These are phyloP conservation scores for Myodes glareolus DNA, from an alignment of 2,113 vertebrate genomes.

Conservation along the genomic window DNA sequence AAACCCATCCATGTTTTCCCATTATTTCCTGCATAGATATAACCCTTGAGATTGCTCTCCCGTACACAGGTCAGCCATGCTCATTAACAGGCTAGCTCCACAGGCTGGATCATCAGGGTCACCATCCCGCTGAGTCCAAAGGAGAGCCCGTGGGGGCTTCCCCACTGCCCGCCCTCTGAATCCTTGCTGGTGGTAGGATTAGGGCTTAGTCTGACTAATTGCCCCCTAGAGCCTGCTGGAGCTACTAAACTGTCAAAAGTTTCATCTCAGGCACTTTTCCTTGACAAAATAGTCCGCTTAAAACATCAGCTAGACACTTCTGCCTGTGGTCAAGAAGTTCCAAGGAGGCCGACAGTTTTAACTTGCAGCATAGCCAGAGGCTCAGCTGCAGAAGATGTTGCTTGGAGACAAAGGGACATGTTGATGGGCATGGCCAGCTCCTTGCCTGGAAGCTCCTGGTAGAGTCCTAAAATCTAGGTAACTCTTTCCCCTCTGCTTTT, in stretches of 20 bases:
- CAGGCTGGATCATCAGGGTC: not conserved
- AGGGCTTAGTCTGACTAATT: not conserved
- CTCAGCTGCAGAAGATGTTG: not conserved
- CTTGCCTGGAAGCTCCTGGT: not conserved
- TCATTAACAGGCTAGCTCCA: not conserved
- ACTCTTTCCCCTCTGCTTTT: not conserved
- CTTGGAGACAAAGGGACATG: not conserved
- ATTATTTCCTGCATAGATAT: not conserved
- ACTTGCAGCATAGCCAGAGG: not conserved
- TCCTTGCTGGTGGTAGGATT: not conserved
- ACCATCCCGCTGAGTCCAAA: conserved; percentile 37
- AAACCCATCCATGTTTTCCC: not conserved
- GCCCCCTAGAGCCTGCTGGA: not conserved
- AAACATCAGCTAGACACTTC: not conserved
- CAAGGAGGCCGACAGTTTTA: not conserved
- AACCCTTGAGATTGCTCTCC: not conserved
- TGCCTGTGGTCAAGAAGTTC: not conserved
- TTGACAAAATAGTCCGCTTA: conserved; percentile 40
- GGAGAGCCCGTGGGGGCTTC: not conserved
- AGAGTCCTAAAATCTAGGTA: not conserved
- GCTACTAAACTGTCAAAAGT: not conserved
- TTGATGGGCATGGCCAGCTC: not conserved
- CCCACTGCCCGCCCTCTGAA: not conserved
- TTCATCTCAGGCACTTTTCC: not conserved
- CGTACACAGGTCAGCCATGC: not conserved